Percentiles rank a stretch among this genome's conserved stretches.
phyloP scores from a whole-genome alignment of 2,113 vertebrate genomes.

The Rynchops niger region DNA sequence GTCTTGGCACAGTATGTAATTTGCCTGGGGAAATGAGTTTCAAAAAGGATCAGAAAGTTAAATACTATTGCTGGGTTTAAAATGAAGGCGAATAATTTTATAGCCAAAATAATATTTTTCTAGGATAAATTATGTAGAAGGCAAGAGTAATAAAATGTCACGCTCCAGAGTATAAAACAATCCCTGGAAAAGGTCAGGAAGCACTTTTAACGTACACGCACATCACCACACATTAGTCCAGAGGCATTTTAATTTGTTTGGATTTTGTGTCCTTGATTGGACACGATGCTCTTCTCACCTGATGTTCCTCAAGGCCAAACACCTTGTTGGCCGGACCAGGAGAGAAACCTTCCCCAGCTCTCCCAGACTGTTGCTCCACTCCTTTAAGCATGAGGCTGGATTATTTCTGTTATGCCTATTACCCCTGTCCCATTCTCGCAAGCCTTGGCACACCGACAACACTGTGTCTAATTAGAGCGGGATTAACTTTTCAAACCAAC shows the following conservation, averaged over 20 bases:
- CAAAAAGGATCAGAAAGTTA: slow-evolving; percentile 34
- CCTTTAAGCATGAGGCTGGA: neutral
- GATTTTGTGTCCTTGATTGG: neutral
- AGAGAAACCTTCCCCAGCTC: neutral
- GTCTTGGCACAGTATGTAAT: slow-evolving; percentile 11
- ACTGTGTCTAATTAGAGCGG: neutral
- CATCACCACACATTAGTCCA: neutral
- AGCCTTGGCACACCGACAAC: neutral
- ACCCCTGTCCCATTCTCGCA: neutral
- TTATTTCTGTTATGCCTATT: neutral
- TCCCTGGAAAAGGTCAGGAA: slow-evolving; percentile 45
- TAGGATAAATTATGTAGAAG: slow-evolving; percentile 35
- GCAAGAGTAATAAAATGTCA: slow-evolving; percentile 14
- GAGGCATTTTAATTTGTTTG: slow-evolving; percentile 21
- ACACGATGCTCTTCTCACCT: neutral
- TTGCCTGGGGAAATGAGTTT: slow-evolving; percentile 43
- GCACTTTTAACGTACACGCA: neutral
- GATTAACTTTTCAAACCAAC: neutral
- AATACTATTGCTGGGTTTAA: slow-evolving; percentile 20
- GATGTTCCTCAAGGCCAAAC: neutral
- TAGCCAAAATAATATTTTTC: slow-evolving; percentile 60
- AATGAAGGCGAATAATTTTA: slow-evolving; percentile 26
- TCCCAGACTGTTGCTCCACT: neutral
- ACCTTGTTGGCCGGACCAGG: neutral
- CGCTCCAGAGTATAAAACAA: slow-evolving; percentile 27